Percentiles rank a stretch among this genome's conserved stretches.
Conservation (phyloP, 1,140 invertebrate genomes). For the Macrocentrus cingulum region DNA sequence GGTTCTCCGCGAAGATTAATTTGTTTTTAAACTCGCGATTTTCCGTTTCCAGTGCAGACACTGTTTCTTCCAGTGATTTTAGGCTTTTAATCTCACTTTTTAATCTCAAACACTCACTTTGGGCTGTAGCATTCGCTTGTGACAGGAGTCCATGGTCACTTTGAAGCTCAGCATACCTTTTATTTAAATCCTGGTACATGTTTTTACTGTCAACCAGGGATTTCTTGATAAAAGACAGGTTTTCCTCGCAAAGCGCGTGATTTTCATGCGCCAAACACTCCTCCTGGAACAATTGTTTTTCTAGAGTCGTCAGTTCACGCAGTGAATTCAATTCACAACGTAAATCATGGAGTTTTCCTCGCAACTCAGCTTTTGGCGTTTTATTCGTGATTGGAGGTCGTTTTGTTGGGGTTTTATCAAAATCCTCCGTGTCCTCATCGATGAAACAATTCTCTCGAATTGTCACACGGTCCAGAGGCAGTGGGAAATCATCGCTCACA, state of each 20-base stretch:
- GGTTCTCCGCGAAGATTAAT: conserved; percentile 15
- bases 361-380: conserved; percentile 39
- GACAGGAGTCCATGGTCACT: conserved; percentile 14
- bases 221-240: conserved; percentile 21
- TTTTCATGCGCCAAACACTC: conserved; percentile 13
- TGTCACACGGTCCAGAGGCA: not conserved
- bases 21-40: conserved; percentile 23
- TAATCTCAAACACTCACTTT: no score
- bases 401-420: no score
- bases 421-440: conserved; percentile 17
- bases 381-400: not conserved
- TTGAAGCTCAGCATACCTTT: conserved; percentile 31
- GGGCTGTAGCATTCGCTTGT: no score
- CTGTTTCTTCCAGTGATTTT: not conserved
- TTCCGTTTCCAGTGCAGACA: conserved; percentile 23
- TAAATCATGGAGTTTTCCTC: conserved; percentile 33
- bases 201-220: conserved; percentile 22
- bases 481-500: conserved; percentile 13
- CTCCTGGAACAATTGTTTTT: conserved; percentile 41
- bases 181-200: conserved; percentile 23
- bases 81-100: conserved; percentile 20
- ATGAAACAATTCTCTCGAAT: conserved; percentile 8
- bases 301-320: conserved; percentile 41
- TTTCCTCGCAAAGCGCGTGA: conserved; percentile 14
- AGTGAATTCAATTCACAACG: conserved; percentile 35